phyloP scores from a whole-genome alignment of 1,140 invertebrate genomes.

The Lepidurus apus region DNA sequence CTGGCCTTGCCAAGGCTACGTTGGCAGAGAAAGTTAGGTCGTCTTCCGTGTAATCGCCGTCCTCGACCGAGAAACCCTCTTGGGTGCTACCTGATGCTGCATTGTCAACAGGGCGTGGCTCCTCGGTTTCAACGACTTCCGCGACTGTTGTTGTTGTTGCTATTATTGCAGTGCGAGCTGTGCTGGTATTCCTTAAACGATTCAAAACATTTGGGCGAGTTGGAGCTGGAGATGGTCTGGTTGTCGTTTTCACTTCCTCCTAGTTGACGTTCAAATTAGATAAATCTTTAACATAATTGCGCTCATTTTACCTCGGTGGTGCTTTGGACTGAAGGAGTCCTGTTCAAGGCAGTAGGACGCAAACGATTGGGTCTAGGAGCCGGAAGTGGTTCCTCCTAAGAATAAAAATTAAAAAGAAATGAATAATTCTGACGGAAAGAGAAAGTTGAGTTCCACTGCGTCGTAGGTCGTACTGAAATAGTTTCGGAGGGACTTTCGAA shows the following conservation, averaged over 20 bases:
- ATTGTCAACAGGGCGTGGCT: not conserved
- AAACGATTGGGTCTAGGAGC: not conserved
- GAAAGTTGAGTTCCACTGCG: not conserved
- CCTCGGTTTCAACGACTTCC: conserved; percentile 23
- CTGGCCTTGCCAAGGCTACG: not conserved
- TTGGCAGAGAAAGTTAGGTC: not conserved
- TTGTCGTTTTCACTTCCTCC: not conserved
- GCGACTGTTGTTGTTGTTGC: conserved; percentile 1
- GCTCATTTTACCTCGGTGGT: not conserved
- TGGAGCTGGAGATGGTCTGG: not conserved
- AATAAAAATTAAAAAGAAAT: not conserved
- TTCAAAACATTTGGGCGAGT: conserved; percentile 1
- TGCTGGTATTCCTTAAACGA: not conserved
- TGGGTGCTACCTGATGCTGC: not conserved
- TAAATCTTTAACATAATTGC: not conserved
- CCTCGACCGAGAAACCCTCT: not conserved
- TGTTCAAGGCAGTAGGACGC: not conserved
- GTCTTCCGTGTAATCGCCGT: not conserved
- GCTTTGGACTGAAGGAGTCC: not conserved
- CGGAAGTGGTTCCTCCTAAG: not conserved
- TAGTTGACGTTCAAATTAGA: not conserved
- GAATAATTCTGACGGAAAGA: not conserved
- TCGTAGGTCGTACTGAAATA: not conserved
- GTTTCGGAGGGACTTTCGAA: not conserved
- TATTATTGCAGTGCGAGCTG: not conserved